Evolutionary conservation across 2,113 vertebrate genomes (phyloP).

Genomic region (Sturnus vulgaris): DNA sequence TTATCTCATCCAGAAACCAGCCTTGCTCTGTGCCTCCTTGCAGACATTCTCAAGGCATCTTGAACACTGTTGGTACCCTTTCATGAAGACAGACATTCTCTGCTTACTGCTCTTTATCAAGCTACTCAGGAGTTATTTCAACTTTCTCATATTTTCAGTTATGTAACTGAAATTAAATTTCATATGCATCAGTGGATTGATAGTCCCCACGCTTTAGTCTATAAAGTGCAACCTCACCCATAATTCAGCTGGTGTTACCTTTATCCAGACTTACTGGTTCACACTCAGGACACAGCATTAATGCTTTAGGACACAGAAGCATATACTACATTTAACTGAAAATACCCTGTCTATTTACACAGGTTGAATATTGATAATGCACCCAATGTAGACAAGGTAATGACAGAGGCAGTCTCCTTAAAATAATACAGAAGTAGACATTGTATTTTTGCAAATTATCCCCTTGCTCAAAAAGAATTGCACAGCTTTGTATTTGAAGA

Average conservation of each 20-base stretch:
- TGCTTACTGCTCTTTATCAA: background rate
- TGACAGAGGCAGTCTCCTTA: background rate
- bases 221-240: background rate
- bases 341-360: background rate
- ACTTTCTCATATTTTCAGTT: background rate
- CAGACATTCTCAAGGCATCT: background rate
- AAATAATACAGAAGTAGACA: background rate
- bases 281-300: background rate
- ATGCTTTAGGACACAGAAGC: background rate
- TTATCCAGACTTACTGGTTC: background rate
- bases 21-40: background rate
- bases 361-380: background rate
- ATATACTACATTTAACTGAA: background rate
- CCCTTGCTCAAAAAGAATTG: background rate
- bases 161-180: background rate
- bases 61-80: background rate
- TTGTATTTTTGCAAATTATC: background rate
- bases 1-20: background rate
- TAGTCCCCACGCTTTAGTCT: background rate
- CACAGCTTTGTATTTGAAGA: background rate
- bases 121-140: background rate
- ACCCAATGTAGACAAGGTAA: background rate
- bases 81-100: background rate
- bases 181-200: background rate
- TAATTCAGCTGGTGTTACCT: background rate